These are phyloP conservation scores for Chironomus riparius DNA, from an alignment of 2,888 invertebrate species.

Conservation along the genomic window DNA sequence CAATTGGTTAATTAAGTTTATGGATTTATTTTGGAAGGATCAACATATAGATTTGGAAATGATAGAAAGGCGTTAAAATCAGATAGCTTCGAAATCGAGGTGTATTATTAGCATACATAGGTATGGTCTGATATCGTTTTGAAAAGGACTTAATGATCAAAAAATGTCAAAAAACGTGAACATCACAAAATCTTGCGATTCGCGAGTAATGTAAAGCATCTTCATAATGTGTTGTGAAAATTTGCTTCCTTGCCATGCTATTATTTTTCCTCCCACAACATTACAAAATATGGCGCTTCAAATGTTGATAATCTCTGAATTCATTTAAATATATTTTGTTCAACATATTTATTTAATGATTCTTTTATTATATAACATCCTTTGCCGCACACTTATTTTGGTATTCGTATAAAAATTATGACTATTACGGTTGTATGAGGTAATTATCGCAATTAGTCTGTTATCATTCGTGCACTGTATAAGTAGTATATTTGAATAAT, in stretches of 20 bases:
- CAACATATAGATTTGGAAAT: neutral
- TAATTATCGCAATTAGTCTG: conserved; percentile 25
- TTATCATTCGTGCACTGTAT: neutral
- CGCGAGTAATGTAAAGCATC: neutral
- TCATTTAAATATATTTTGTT: conserved; percentile 23
- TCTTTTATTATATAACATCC: conserved; percentile 17
- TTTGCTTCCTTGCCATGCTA: neutral
- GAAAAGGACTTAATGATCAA: too few species aligned
- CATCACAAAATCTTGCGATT: too few species aligned
- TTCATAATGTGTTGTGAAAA: neutral
- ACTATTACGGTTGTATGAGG: conserved; percentile 18
- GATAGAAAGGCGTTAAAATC: neutral
- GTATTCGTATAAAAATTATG: conserved; percentile 1
- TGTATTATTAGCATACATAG: too few species aligned
- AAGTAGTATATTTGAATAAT: neutral
- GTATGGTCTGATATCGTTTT: too few species aligned
- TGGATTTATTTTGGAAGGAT: neutral
- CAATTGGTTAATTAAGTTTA: conserved; percentile 6
- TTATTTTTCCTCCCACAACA: neutral
- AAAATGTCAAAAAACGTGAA: too few species aligned
- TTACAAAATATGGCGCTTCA: conserved; percentile 15
- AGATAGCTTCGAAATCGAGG: too few species aligned
- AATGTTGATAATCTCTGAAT: conserved; percentile 25
- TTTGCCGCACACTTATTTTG: neutral
- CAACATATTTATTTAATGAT: conserved; percentile 26